These are phyloP conservation scores for Xylota sylvarum DNA, from an alignment of 2,888 invertebrate genomes.

Conservation along the genomic window DNA sequence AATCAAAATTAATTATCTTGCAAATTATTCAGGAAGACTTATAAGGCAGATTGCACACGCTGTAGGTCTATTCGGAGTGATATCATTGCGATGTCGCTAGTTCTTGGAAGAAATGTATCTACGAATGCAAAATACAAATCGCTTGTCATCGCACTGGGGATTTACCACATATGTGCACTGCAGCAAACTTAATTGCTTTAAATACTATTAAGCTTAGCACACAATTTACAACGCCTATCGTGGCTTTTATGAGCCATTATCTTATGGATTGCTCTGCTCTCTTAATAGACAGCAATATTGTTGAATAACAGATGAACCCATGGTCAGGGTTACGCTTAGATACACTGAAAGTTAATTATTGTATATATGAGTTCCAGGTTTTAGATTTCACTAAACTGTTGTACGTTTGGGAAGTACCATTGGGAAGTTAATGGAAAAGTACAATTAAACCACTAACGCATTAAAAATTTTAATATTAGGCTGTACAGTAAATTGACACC, in stretches of 20 bases:
- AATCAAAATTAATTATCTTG: conserved; percentile 61
- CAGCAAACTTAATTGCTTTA: background rate
- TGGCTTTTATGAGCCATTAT: background rate
- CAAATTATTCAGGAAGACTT: conserved; percentile 21
- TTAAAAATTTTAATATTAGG: background rate
- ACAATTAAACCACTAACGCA: background rate
- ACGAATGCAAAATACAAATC: background rate
- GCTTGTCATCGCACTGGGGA: background rate
- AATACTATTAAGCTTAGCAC: conserved; percentile 16
- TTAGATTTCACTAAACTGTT: too few species aligned
- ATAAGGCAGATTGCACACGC: background rate
- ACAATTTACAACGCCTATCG: conserved; percentile 35
- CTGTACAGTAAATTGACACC: background rate
- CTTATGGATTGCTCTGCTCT: background rate
- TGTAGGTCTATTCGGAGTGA: background rate
- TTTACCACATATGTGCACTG: background rate
- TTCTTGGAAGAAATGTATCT: background rate
- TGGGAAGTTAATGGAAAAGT: too few species aligned
- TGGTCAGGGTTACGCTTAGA: background rate
- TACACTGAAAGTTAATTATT: background rate
- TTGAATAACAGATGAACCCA: background rate
- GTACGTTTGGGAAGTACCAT: too few species aligned
- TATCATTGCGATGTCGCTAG: background rate
- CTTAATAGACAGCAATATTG: background rate
- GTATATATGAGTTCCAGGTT: background rate